These are phyloP conservation scores for Piaya cayana DNA, from an alignment of 2,113 vertebrate species.

Conservation along the genomic window DNA sequence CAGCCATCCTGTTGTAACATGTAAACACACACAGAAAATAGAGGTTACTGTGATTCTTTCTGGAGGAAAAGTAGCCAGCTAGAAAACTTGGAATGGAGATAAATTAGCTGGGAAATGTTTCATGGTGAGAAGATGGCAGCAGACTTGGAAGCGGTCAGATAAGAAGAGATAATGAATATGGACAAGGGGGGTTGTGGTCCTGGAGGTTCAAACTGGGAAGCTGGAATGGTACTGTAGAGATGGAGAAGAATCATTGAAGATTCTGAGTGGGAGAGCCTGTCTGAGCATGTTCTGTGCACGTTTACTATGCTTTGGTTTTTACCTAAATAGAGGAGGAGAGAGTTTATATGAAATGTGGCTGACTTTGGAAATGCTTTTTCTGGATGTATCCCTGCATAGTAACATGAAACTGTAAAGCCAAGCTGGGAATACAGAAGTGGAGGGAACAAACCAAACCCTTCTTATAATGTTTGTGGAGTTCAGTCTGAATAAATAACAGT, in stretches of 20 bases:
- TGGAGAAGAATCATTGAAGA: not conserved
- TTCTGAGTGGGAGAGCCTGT: not conserved
- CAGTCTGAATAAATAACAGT: not conserved
- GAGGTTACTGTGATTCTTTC: not conserved
- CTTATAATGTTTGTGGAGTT: not conserved
- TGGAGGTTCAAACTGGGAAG: not conserved
- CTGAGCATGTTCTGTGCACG: not conserved
- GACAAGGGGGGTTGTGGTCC: not conserved
- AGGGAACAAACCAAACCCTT: not conserved
- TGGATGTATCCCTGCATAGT: not conserved
- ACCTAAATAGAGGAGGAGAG: slow-evolving; percentile 2
- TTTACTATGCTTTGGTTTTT: not conserved
- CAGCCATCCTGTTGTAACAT: not conserved
- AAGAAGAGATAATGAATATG: not conserved
- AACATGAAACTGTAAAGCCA: not conserved
- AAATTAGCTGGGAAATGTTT: not conserved
- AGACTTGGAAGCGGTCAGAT: not conserved
- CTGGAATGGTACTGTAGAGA: not conserved
- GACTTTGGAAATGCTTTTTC: not conserved
- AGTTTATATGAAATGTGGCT: not conserved
- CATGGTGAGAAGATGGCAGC: not conserved
- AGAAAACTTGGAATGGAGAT: not conserved
- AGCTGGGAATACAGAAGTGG: not conserved
- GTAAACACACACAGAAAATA: not conserved
- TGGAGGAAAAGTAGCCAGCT: not conserved